Conservation (phyloP, 1,140 invertebrate species). For the Arctopsyche grandis region DNA sequence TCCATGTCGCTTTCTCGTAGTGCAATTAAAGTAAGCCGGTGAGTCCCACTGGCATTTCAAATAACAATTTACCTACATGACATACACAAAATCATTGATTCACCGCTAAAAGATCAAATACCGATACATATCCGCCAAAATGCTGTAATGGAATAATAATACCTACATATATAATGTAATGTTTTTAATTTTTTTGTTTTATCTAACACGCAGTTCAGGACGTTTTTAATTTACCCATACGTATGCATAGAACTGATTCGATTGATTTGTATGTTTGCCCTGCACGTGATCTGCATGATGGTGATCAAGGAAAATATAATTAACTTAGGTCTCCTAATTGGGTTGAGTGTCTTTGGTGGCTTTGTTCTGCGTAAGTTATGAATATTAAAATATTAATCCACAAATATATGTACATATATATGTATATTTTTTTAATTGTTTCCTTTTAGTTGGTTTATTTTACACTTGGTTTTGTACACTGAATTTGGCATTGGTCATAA, state of each 20-base stretch:
- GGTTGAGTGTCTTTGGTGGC: conserved; percentile 45
- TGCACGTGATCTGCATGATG: conserved; percentile 46
- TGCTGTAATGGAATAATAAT: background rate
- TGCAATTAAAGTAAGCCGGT: too few relatives aligned
- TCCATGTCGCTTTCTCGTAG: too few relatives aligned
- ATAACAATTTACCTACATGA: too few relatives aligned
- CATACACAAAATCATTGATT: too few relatives aligned
- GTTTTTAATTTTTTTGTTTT: background rate
- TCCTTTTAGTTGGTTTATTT: conserved; percentile 48
- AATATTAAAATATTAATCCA: conserved; percentile 9
- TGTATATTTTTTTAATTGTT: background rate
- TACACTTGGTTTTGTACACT: conserved; percentile 50
- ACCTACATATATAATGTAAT: background rate
- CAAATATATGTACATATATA: background rate
- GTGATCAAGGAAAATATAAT: conserved; percentile 50
- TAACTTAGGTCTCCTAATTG: conserved; percentile 49
- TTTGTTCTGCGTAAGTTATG: conserved; percentile 47
- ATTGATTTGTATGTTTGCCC: conserved; percentile 10
- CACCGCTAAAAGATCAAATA: too few relatives aligned
- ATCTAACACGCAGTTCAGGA: conserved; percentile 42
- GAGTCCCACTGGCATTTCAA: too few relatives aligned
- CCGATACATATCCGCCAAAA: too few relatives aligned
- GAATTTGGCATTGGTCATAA: conserved; percentile 43
- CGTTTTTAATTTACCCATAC: conserved; percentile 47
- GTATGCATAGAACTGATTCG: conserved; percentile 40